Base-by-base conservation (phyloP, 2,888 invertebrate species). In the Melieria omissa region DNA sequence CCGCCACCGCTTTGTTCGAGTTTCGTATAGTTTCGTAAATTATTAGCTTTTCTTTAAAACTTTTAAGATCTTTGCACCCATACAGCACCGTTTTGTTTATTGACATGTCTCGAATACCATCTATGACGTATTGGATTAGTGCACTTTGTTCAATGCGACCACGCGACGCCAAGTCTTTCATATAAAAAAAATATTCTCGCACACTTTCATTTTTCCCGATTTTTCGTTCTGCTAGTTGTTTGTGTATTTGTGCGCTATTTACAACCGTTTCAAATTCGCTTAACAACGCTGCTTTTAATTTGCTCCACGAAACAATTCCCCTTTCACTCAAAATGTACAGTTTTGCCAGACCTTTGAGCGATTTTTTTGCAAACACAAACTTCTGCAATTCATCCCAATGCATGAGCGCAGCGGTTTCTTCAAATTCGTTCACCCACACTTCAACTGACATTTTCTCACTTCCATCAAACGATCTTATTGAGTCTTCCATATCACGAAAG, bases 121-220 rank as follows among this genome's bases (percentile, higher is more conserved):
- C 84, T 4, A 86, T 84, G 0, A 86, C 79, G 73, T 85, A 87
- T 62, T 85, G 83, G 5, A 84, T 85, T 6, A 85, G 57, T 4
- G 78, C 79, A 64, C 74, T 81, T 46, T 80, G 79, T 75, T 86
- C 85, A 44, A 86, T 75, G 4, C 75, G 76, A 1, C 79, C 84
- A 63, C 83, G 79, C 7, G 79, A 75, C 29, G 82, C 85, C n/a
- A 85, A 72, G 74, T 86, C 84, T 71, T 81, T 81, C 84, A 86
- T 86, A 10, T 63, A 66, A 5, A 84, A 72, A 14, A 83, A 80
- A 74, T 85, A 87, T 68, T 86, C 83, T 71, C 83, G 83, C 8
- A 79, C 77, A 2, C 81, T 81, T 74, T 86, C 85, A 12, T 80
- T 78, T 16, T 71, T 76, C 16, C 79, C 76, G 76, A 83, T 86